Percentiles rank a stretch among this genome's conserved stretches.
Conservation (phyloP, 2,113 vertebrate species). For the Syrmaticus mikado region DNA sequence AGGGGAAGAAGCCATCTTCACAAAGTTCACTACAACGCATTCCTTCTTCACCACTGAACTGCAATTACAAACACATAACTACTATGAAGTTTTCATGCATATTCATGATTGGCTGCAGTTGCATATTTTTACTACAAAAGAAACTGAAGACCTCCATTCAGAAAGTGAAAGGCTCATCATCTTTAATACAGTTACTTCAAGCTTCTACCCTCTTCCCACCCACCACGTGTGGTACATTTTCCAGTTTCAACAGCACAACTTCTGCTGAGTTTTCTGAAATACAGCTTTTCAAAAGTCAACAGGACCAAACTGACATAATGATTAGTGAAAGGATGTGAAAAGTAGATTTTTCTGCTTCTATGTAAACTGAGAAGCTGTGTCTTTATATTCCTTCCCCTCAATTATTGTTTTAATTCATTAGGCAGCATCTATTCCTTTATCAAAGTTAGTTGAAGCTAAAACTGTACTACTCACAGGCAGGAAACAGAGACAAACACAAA, state of each 20-base stretch:
- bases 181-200: neutral
- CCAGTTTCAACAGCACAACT: neutral
- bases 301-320: neutral
- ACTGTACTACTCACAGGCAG: neutral
- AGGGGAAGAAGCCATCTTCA: neutral
- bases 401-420: neutral
- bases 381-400: neutral
- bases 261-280: neutral
- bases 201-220: neutral
- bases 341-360: neutral
- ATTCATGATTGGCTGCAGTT: neutral
- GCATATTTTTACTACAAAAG: neutral
- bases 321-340: neutral
- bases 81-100: fast-evolving
- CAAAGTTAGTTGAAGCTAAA: neutral
- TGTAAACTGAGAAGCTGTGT: neutral
- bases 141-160: neutral
- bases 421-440: neutral
- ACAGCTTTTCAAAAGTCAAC: neutral
- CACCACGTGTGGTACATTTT: neutral
- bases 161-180: neutral
- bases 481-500: neutral
- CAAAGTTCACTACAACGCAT: neutral
- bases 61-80: neutral
- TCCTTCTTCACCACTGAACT: neutral